Percentiles rank a stretch among this genome's conserved stretches.
Evolutionary conservation across 2,888 invertebrate species (phyloP).

Genomic region (Lycaena phlaeas): DNA sequence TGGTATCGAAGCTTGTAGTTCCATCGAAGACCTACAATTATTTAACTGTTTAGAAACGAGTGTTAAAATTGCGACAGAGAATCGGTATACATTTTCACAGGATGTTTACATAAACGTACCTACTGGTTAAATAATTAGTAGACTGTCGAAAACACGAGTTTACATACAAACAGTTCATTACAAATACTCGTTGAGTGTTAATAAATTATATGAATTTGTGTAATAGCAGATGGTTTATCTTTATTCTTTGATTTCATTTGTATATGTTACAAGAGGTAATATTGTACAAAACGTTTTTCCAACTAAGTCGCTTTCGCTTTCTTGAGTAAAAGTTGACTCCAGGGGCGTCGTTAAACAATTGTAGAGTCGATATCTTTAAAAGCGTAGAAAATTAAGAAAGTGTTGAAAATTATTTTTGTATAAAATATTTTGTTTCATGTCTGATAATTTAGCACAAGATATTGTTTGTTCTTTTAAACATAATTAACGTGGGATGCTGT

Average conservation of each 20-base stretch:
- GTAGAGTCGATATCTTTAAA: background rate
- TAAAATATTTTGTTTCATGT: constrained; percentile 4
- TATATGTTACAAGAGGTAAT: too few relatives aligned
- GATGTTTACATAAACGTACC: too few relatives aligned
- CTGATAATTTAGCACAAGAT: background rate
- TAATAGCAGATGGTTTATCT: background rate
- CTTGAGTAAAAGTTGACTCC: constrained; percentile 10
- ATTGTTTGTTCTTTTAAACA: too few relatives aligned
- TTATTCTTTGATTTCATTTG: too few relatives aligned
- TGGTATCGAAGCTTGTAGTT: too few relatives aligned
- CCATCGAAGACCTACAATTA: too few relatives aligned
- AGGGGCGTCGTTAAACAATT: background rate
- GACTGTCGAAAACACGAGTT: background rate
- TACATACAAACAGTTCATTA: too few relatives aligned
- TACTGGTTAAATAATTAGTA: too few relatives aligned
- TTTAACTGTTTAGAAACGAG: too few relatives aligned
- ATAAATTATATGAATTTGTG: background rate
- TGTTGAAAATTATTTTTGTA: constrained; percentile 8
- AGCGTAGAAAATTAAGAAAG: constrained; percentile 9
- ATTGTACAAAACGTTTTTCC: constrained; percentile 7
- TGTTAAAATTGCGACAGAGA: too few relatives aligned
- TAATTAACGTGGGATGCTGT: too few relatives aligned
- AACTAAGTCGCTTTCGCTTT: background rate
- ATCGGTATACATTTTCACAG: too few relatives aligned
- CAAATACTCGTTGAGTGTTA: background rate